Evolutionary conservation across 1,140 invertebrate species (phyloP), one percentile per base, ranked within the genome.

Genomic region (Cydia splendana): DNA sequence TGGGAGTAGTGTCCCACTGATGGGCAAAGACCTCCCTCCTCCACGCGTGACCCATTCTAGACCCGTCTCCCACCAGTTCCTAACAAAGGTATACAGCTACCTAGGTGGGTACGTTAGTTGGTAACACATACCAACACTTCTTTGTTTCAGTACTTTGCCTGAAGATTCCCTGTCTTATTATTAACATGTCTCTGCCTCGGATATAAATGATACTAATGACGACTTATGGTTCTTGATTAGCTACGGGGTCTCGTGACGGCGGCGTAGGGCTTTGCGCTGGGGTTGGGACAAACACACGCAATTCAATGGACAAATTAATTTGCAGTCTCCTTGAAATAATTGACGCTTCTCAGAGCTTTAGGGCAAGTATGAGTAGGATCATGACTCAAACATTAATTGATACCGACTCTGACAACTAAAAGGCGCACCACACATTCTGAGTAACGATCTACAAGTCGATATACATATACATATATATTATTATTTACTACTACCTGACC

Each of bases 271-370:
- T 62, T 57, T 24, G 20, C 45, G 45, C 18, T 24, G 20, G 20
- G 57, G 57, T 62, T 24, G 57, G 57, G 57, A 62, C 10, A 18
- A 51, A 24, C 57, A 62, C 57, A n/a, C 57, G 57, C 57, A 24
- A 62, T 24, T 62, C 57, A 62, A 62, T 62, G 57, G 18, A 24
- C 57, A 62, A 2, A 62, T 62, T 62, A 62, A 62, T 62, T 62
- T 62, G 57, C 53, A 57, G 53, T 62, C 57, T 62, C 57, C 57
- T 62, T 62, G 57, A 62, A 62, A 62, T 62, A 62, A 62, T 62
- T 62, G 57, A 62, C 57, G 18, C 15, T 62, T 62, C 57, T 62
- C 57, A 62, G 20, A 62, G 57, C 57, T 62, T 62, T 62, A 62
- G 20, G 57, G 57, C 57, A 24, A 18, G 5, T 6, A 53, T 12